These are phyloP conservation scores for Tipula helvola DNA, from an alignment of 2,888 invertebrate genomes.

Conservation along the genomic window DNA sequence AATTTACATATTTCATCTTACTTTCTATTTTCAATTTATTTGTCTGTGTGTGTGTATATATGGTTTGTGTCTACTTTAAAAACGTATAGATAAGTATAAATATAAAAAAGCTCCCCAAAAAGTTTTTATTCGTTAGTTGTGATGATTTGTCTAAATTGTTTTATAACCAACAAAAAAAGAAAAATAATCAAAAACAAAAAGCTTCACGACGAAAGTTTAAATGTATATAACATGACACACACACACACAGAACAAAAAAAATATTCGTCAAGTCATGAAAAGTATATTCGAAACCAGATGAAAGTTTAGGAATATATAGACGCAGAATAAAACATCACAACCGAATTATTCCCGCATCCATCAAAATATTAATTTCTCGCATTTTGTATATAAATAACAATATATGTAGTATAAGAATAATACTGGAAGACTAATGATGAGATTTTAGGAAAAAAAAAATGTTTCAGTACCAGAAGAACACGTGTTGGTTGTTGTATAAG, in stretches of 20 bases:
- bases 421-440: not conserved
- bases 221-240: not conserved
- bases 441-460: not conserved
- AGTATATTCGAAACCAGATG: not conserved
- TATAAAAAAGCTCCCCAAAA: not conserved
- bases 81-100: not conserved
- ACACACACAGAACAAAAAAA: not conserved
- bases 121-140: not conserved
- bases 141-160: not conserved
- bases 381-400: too few relatives aligned
- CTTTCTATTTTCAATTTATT: not conserved
- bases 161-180: not conserved
- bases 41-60: not conserved
- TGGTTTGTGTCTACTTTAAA: not conserved
- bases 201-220: not conserved
- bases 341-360: not conserved
- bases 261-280: not conserved
- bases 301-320: not conserved
- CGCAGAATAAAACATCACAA: not conserved
- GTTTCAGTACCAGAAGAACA: not conserved
- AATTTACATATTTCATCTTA: not conserved
- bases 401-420: not conserved
- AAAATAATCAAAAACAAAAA: not conserved
- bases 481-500: not conserved
- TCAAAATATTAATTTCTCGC: not conserved